These are phyloP conservation scores for Laticauda laticaudata DNA, from an alignment of 2,113 vertebrate species.

Conservation along the genomic window DNA sequence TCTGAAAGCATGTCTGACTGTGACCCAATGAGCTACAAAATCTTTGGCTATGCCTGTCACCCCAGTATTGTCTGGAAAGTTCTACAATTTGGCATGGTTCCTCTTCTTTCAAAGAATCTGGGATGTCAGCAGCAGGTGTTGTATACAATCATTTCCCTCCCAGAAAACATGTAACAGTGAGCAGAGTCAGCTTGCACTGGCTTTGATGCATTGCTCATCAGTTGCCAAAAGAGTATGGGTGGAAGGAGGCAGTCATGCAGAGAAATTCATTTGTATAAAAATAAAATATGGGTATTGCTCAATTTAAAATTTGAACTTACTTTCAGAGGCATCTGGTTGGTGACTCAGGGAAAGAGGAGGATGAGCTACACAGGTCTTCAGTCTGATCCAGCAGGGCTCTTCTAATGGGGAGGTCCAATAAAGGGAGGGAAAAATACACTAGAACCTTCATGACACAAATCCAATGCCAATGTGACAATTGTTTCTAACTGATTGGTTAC, in stretches of 20 bases:
- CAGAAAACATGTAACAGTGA: constrained; percentile 41
- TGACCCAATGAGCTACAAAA: not conserved
- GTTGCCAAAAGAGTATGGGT: constrained; percentile 14
- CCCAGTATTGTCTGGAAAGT: constrained; percentile 30
- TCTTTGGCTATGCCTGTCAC: constrained; percentile 19
- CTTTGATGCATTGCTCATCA: constrained; percentile 46
- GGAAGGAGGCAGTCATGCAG: not conserved
- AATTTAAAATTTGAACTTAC: constrained; percentile 46
- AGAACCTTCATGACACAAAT: constrained; percentile 52
- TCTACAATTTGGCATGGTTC: constrained; percentile 41
- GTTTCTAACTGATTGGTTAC: constrained; percentile 65
- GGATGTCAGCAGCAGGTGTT: constrained; percentile 32
- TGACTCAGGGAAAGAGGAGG: not conserved
- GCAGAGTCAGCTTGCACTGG: constrained; percentile 25
- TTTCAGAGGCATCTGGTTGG: not conserved
- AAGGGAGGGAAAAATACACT: not conserved
- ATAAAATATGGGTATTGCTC: constrained; percentile 7
- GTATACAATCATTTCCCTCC: constrained; percentile 46
- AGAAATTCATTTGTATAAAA: not conserved
- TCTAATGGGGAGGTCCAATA: constrained; percentile 24
- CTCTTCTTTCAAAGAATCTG: not conserved
- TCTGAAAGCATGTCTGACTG: not conserved
- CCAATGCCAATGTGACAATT: constrained; percentile 63
- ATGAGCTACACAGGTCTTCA: not conserved
- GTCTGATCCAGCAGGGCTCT: not conserved